Evolutionary conservation across 2,888 invertebrate genomes (phyloP).

Genomic region (Creontiades dilutus): DNA sequence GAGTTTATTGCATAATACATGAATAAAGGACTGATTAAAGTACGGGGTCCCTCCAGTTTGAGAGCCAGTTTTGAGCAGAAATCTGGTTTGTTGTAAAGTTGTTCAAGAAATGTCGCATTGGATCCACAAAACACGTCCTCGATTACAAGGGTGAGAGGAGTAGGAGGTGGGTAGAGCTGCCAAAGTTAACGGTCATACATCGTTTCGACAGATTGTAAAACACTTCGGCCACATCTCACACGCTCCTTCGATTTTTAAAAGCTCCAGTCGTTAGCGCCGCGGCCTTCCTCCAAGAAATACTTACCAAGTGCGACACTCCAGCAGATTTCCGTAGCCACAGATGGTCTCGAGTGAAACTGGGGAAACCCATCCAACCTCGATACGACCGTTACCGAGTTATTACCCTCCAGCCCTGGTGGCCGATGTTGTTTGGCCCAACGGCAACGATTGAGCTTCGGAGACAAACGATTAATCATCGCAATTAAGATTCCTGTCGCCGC

Average conservation of each 20-base stretch:
- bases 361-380: background rate
- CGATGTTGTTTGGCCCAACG: conserved; percentile 28
- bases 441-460: conserved; percentile 23
- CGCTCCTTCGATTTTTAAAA: background rate
- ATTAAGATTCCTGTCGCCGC: conserved; percentile 58
- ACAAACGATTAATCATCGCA: conserved; percentile 50
- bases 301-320: background rate
- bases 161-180: background rate
- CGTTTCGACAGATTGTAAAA: background rate
- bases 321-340: background rate
- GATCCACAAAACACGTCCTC: background rate
- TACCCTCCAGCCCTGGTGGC: background rate
- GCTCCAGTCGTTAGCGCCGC: background rate
- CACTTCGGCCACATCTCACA: background rate
- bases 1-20: too few species aligned
- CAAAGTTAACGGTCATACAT: background rate
- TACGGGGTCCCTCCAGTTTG: too few species aligned
- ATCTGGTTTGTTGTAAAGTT: too few species aligned
- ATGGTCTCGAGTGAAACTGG: conserved; percentile 16
- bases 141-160: background rate
- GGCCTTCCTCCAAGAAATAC: background rate
- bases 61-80: too few species aligned
- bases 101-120: background rate
- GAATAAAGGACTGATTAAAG: too few species aligned
- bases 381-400: conserved; percentile 9